phyloP scores from a whole-genome alignment of 2,113 vertebrate genomes.

The Proteles cristata region DNA sequence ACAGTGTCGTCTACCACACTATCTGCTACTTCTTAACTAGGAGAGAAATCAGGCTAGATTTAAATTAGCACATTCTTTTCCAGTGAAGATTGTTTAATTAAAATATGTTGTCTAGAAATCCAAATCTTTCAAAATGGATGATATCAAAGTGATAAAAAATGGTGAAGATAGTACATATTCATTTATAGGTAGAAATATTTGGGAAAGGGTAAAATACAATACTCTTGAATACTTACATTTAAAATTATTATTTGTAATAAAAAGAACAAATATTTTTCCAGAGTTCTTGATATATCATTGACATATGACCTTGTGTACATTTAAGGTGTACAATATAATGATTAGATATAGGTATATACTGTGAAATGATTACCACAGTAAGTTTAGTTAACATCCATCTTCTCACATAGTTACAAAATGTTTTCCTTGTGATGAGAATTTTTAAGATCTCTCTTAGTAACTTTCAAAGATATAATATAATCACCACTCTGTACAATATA shows the following conservation, averaged over 20 bases:
- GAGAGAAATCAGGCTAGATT: neutral
- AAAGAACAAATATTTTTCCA: neutral
- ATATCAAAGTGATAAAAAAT: neutral
- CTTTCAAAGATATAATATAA: neutral
- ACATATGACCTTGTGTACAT: neutral
- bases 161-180: neutral
- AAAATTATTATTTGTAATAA: neutral
- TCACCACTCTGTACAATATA: neutral
- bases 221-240: neutral
- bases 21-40: slow-evolving; percentile 27
- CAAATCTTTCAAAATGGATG: neutral
- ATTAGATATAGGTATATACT: neutral
- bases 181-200: neutral
- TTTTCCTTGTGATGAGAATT: neutral
- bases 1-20: neutral
- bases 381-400: neutral
- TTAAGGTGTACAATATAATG: neutral
- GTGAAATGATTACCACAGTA: neutral
- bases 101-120: neutral
- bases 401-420: no score
- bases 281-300: neutral
- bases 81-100: neutral
- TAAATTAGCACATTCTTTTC: neutral
- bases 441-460: neutral
- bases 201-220: neutral